Evolutionary conservation across 2,888 invertebrate genomes (phyloP).

Genomic region (Drosophila leonis): DNA sequence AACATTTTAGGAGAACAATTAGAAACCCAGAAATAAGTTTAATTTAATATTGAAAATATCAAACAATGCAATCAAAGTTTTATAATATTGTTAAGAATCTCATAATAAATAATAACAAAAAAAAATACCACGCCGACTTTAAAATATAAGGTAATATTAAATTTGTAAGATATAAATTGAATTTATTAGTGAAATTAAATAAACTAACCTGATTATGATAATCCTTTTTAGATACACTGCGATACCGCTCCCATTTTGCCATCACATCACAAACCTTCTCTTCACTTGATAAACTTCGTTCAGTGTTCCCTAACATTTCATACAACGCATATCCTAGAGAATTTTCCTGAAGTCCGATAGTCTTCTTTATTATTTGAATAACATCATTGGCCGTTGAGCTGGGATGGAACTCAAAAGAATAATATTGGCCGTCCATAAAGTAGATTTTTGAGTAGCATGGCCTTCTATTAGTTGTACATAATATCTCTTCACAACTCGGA

Average conservation of each 20-base stretch:
- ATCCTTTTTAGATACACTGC: slow-evolving; percentile 89
- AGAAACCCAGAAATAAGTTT: too few relatives aligned
- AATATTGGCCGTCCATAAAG: slow-evolving; percentile 97
- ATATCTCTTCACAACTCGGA: slow-evolving; percentile 95
- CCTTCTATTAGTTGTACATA: slow-evolving; percentile 95
- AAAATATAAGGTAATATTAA: too few relatives aligned
- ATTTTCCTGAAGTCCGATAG: slow-evolving; percentile 89
- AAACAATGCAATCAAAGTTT: too few relatives aligned
- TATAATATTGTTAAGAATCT: too few relatives aligned
- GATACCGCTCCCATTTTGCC: slow-evolving; percentile 97
- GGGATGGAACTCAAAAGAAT: slow-evolving; percentile 97
- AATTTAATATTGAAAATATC: too few relatives aligned
- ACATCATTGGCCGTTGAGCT: slow-evolving; percentile 96
- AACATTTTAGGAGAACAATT: too few relatives aligned
- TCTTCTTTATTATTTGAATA: slow-evolving; percentile 93
- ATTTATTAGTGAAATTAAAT: slow-evolving; percentile 2
- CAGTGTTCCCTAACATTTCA: slow-evolving; percentile 94
- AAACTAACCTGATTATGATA: slow-evolving; percentile 77
- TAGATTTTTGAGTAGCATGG: slow-evolving; percentile 96
- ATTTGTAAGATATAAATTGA: not conserved
- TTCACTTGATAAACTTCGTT: slow-evolving; percentile 92
- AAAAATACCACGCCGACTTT: too few relatives aligned
- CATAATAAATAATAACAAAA: too few relatives aligned
- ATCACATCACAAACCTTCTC: slow-evolving; percentile 97
- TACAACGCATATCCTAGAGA: slow-evolving; percentile 94